Evolutionary conservation across 2,113 vertebrate species (phyloP).

Genomic region (Mesembrinibis cayennensis): DNA sequence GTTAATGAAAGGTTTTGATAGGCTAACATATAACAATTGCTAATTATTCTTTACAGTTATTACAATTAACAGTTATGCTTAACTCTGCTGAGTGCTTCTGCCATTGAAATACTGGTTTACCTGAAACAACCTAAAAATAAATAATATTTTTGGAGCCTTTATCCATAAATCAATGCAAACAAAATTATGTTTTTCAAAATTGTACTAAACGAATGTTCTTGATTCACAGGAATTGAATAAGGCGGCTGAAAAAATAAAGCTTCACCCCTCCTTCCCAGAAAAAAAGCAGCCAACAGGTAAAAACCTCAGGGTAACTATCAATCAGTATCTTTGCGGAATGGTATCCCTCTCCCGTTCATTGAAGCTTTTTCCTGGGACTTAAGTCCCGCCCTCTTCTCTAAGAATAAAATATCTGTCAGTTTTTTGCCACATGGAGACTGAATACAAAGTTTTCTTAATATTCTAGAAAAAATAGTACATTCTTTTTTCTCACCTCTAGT

Average conservation of each 20-base stretch:
- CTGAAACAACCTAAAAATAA: not conserved
- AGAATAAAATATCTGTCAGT: not conserved
- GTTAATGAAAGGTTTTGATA: not conserved
- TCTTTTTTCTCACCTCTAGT: not conserved
- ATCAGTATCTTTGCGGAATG: not conserved
- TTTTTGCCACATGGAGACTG: not conserved
- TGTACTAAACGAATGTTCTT: too few relatives aligned
- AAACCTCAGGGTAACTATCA: not conserved
- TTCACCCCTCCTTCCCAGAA: not conserved
- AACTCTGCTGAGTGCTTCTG: not conserved
- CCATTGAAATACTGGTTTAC: not conserved
- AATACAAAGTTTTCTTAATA: not conserved
- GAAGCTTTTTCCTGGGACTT: not conserved
- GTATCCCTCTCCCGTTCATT: not conserved
- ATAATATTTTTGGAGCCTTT: not conserved
- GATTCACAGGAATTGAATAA: not conserved
- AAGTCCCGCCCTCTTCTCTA: not conserved
- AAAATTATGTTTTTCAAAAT: not conserved
- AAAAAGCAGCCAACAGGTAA: not conserved
- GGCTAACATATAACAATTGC: not conserved
- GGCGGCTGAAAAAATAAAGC: not conserved
- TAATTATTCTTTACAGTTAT: not conserved
- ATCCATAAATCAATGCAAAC: not conserved
- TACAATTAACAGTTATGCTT: not conserved
- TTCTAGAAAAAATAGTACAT: not conserved